Conservation (phyloP, 2,113 vertebrate species). For the Lutjanus erythropterus region DNA sequence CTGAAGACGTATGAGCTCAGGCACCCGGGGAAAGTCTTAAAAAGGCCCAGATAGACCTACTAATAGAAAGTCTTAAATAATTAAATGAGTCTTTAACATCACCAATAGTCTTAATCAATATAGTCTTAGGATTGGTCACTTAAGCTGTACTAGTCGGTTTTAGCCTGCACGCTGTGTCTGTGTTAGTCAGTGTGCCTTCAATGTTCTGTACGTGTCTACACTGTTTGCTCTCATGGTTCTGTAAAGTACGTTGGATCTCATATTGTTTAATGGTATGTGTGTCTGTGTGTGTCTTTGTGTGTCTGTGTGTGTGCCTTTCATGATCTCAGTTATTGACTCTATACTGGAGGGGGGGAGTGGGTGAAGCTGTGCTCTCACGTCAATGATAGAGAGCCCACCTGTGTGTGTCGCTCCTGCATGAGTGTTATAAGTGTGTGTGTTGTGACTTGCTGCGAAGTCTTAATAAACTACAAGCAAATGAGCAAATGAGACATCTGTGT, state of each 20-base stretch:
- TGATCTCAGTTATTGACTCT: constrained; percentile 19
- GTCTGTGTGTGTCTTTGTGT: neutral
- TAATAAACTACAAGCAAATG: constrained; percentile 72
- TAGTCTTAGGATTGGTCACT: constrained; percentile 23
- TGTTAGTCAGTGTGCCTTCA: neutral
- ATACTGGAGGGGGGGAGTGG: constrained; percentile 33
- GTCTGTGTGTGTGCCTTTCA: neutral
- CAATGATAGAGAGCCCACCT: constrained; percentile 77
- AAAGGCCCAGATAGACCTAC: neutral
- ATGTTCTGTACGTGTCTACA: neutral
- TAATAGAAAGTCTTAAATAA: constrained; percentile 49
- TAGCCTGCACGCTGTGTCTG: neutral
- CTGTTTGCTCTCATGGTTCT: neutral
- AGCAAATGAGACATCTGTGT: neutral
- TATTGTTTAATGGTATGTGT: constrained; percentile 17
- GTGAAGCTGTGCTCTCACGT: constrained; percentile 75
- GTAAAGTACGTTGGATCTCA: neutral
- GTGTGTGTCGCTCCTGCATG: constrained; percentile 53
- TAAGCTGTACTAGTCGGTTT: neutral
- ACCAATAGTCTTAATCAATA: constrained; percentile 57
- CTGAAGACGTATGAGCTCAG: constrained; percentile 21
- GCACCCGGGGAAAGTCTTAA: constrained; percentile 46
- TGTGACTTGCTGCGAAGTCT: constrained; percentile 41
- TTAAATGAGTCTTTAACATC: constrained; percentile 58
- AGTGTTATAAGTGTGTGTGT: constrained; percentile 54